A percentile compares a stretch with the other conserved stretches of the same genome.
phyloP scores from a whole-genome alignment of 2,113 vertebrate species.

The Piliocolobus tephrosceles region DNA sequence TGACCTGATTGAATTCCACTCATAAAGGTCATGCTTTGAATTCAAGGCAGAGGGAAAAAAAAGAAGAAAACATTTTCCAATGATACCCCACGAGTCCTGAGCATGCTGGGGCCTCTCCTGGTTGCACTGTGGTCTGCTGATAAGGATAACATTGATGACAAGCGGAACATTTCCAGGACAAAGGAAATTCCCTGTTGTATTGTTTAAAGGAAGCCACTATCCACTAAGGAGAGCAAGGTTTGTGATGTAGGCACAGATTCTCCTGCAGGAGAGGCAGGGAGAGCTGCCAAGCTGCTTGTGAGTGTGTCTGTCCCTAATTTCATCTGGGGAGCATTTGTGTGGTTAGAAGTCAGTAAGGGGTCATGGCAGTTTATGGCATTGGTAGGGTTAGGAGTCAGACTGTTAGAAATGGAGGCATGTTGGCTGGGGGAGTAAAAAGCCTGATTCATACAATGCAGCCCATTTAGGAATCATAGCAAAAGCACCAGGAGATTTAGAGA shows the following conservation, averaged over 20 bases:
- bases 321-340: conserved; percentile 20
- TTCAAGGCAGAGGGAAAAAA: conserved; percentile 64
- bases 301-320: conserved; percentile 18
- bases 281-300: background rate
- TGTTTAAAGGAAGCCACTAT: conserved; percentile 63
- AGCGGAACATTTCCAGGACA: conserved; percentile 71
- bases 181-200: conserved; percentile 72
- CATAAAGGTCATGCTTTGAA: conserved; percentile 74
- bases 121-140: conserved; percentile 63
- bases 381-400: background rate
- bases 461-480: conserved; percentile 54
- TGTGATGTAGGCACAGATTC: background rate
- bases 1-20: conserved; percentile 74
- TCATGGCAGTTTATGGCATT: conserved; percentile 14
- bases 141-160: conserved; percentile 65
- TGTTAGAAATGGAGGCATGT: background rate
- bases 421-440: background rate
- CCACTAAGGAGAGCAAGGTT: background rate
- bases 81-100: conserved; percentile 26
- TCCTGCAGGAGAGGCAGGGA: background rate
- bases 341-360: conserved; percentile 48
- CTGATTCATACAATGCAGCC: conserved; percentile 36
- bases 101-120: background rate
- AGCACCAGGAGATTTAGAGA: conserved; percentile 62
- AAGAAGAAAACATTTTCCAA: conserved; percentile 63